Evolutionary conservation across 2,113 vertebrate species (phyloP).

Genomic region (Egretta garzetta): DNA sequence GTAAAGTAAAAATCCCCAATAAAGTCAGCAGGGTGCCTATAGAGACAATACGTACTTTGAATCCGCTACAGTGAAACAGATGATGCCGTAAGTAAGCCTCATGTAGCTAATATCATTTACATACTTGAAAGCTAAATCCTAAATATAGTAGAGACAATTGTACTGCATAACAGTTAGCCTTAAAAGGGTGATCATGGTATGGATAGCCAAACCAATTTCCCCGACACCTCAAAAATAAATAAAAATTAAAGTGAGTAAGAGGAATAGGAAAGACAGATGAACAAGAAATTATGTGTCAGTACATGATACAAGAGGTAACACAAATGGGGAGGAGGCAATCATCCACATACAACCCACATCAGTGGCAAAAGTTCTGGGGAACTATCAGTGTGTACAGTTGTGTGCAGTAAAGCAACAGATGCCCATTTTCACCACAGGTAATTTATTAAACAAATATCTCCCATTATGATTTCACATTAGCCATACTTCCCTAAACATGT

Average conservation of each 20-base stretch:
- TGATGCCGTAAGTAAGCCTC: neutral
- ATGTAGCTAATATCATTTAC: neutral
- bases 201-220: neutral
- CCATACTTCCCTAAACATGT: neutral
- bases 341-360: neutral
- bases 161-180: neutral
- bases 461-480: neutral
- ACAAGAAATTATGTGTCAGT: neutral
- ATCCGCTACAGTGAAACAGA: neutral
- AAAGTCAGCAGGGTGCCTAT: neutral
- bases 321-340: neutral
- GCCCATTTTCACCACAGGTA: neutral
- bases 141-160: neutral
- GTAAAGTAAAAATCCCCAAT: neutral
- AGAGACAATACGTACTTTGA: neutral
- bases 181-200: neutral
- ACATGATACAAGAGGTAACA: neutral
- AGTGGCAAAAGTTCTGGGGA: neutral
- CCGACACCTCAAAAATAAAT: neutral
- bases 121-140: neutral
- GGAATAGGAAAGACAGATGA: neutral
- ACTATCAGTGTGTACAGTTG: neutral
- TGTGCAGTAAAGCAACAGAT: neutral
- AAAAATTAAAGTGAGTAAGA: neutral
- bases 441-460: neutral